These are phyloP conservation scores for Petrocephalus zakoni DNA, from an alignment of 2,113 vertebrate species.

Conservation along the genomic window DNA sequence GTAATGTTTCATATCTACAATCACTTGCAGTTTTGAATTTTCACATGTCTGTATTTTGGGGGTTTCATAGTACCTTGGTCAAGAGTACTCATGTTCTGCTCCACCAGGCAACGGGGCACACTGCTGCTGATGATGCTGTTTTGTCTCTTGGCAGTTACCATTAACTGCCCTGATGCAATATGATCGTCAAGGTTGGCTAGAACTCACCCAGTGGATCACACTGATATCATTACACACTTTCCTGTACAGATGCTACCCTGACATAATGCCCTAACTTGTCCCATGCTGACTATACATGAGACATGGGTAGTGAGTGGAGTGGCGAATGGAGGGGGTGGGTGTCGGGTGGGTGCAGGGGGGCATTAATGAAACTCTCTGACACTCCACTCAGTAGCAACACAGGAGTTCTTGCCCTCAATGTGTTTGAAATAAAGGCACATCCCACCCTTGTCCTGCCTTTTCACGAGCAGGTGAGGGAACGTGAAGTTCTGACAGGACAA, in stretches of 20 bases:
- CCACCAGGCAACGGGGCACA: neutral
- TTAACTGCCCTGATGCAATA: neutral
- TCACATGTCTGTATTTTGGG: neutral
- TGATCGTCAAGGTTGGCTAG: neutral
- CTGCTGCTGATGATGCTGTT: neutral
- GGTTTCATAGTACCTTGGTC: neutral
- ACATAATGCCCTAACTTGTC: neutral
- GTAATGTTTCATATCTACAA: neutral
- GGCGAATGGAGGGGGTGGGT: neutral
- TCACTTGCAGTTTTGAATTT: neutral
- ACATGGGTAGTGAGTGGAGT: neutral
- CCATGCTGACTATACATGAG: neutral
- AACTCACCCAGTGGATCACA: neutral
- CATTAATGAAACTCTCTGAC: neutral
- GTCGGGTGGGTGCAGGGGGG: neutral
- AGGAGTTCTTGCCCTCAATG: neutral
- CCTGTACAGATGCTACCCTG: slow-evolving; percentile 1
- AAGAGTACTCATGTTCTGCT: neutral
- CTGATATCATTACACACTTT: neutral
- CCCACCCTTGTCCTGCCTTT: neutral
- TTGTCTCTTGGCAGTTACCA: neutral
- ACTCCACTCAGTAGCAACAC: neutral
- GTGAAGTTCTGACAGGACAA: slow-evolving; percentile 65
- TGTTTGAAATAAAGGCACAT: neutral
- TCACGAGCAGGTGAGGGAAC: slow-evolving; percentile 40